Evolutionary conservation across 2,888 invertebrate species (phyloP), one percentile per base, ranked within the genome.

Genomic region (Eupelmus urozonus): DNA sequence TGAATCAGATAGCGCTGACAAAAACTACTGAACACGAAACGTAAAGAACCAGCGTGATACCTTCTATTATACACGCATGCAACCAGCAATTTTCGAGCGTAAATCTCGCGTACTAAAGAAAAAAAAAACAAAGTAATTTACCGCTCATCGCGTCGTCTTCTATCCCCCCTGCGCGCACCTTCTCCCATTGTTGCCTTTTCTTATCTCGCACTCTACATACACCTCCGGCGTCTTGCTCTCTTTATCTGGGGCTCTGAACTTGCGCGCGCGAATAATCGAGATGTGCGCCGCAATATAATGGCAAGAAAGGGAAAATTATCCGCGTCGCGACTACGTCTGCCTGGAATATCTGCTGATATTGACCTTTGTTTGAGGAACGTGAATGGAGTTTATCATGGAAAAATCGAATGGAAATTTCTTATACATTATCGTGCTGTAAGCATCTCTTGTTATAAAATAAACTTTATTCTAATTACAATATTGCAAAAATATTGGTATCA

Each of bases 61-160:
- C 27, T 42, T 16, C 40, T 57, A 60, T 53, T 60, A 51, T 40
- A 42, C 9, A 20, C 18, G 25, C 27, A 16, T 18, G 53, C 34
- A 65, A 1, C 20, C 20, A 13, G 29, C 27, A 65, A 73, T 73
- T 62, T 49, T 0, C 45, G 27, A 67, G 23, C 55, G 29, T 49
- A 49, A 29, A 75, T 75, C 40, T 49, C 51, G 20, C 34, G 16
- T 34, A 13, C 7, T 20, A 23, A 5, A 42, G 27, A 42, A 2
- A 34, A 51, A 72, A 72, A 72, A 72, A 27, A 42, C 53, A 34
- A 34, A 53, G 53, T 72, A 72, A 72, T 72, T 72, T 72, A 72
- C 62, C 62, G 72, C 62, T 72, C 72, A 62, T 72, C 62, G 72
- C 62, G 18, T 72, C 53, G n/a, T 70, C 45, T 16, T 63, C 63